Percentiles rank a stretch among this genome's conserved stretches.
These are phyloP conservation scores for Enteromius anoplus DNA, from an alignment of 2,797 vertebrate genomes.

Conservation along the genomic window DNA sequence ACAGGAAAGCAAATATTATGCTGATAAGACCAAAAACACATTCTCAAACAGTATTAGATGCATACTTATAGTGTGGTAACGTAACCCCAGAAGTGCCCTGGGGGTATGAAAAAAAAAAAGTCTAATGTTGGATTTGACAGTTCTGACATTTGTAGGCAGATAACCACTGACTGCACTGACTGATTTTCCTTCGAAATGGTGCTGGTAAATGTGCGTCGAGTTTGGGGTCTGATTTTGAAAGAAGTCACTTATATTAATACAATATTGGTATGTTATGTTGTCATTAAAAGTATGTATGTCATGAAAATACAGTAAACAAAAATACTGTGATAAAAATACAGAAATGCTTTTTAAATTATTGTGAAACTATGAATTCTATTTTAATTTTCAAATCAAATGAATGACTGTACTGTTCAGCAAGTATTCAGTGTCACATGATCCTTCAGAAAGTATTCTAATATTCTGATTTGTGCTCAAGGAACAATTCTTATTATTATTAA, in stretches of 20 bases:
- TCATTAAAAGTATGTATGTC: neutral
- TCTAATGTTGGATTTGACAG: neutral
- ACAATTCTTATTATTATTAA: neutral
- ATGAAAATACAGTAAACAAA: neutral
- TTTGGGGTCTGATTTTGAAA: neutral
- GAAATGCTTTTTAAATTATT: neutral
- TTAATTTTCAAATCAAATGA: neutral
- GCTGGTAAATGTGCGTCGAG: neutral
- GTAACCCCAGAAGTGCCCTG: neutral
- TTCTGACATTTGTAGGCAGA: slow-evolving; percentile 17
- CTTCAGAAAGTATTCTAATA: neutral
- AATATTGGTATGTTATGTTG: neutral
- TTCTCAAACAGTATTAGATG: neutral
- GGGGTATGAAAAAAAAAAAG: neutral
- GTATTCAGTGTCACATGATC: neutral
- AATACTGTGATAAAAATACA: neutral
- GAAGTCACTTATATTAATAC: neutral
- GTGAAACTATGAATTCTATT: neutral
- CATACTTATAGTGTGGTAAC: neutral
- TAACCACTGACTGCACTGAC: neutral
- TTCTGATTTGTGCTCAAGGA: neutral
- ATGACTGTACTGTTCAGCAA: neutral
- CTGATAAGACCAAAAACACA: neutral
- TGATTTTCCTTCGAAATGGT: neutral
- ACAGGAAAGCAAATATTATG: neutral